Evolutionary conservation across 2,888 invertebrate species (phyloP).

Genomic region (Bugulina stolonifera): DNA sequence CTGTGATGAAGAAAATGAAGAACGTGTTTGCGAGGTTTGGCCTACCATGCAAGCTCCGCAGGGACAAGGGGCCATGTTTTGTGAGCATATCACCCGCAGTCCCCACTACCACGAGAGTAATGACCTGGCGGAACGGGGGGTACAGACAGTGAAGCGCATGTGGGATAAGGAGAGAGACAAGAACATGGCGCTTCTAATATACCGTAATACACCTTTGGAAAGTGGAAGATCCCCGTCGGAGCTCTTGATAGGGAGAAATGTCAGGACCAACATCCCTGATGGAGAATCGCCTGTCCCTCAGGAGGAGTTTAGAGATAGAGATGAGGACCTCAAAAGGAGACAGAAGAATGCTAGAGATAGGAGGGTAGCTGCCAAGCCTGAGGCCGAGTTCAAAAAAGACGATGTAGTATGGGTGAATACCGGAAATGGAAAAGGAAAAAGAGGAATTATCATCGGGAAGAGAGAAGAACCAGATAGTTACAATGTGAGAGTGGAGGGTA

Average conservation of each 20-base stretch:
- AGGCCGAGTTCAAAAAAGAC: too few relatives aligned
- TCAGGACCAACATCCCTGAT: too few relatives aligned
- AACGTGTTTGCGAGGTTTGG: too few relatives aligned
- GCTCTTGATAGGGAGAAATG: neutral
- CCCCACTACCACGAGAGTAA: too few relatives aligned
- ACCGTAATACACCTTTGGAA: neutral
- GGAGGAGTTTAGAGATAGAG: too few relatives aligned
- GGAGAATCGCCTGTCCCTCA: too few relatives aligned
- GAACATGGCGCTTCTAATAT: neutral
- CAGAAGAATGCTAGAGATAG: neutral
- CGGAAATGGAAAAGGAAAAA: neutral
- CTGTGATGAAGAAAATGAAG: too few relatives aligned
- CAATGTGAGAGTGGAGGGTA: too few relatives aligned
- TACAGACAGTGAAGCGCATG: neutral
- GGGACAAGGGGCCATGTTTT: too few relatives aligned
- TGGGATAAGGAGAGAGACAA: neutral
- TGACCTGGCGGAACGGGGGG: neutral
- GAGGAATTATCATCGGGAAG: neutral
- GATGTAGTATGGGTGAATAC: too few relatives aligned
- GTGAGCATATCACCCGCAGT: too few relatives aligned
- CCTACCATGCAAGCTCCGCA: too few relatives aligned
- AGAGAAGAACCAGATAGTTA: neutral
- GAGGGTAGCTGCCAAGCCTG: neutral
- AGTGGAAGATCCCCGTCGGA: neutral
- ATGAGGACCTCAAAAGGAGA: neutral